phyloP scores from a whole-genome alignment of 2,888 invertebrate genomes.

The Dendrolimus houi region DNA sequence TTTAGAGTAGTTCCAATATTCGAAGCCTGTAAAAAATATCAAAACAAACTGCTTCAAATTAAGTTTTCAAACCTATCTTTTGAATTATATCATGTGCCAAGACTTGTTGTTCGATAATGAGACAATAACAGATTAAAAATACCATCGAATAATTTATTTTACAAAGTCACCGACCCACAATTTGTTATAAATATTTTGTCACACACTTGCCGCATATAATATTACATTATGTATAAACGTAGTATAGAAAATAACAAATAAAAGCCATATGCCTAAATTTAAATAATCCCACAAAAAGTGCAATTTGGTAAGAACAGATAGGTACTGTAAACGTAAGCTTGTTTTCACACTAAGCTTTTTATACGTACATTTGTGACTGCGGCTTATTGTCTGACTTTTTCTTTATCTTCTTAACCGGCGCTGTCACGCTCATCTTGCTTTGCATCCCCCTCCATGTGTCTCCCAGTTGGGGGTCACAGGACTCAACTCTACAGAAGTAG shows the following conservation, averaged over 20 bases:
- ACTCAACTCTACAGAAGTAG: conserved; percentile 86
- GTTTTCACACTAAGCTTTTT: conserved; percentile 28
- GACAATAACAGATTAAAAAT: too few species aligned
- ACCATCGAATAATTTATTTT: conserved; percentile 1
- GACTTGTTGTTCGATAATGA: too few species aligned
- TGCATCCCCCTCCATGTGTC: conserved; percentile 86
- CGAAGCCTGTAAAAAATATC: too few species aligned
- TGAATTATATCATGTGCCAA: too few species aligned
- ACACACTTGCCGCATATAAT: conserved; percentile 4
- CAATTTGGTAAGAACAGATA: background rate
- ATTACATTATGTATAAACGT: conserved; percentile 6
- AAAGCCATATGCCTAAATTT: background rate
- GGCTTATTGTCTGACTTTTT: conserved; percentile 83
- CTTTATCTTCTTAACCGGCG: conserved; percentile 81
- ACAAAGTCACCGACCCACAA: conserved; percentile 2
- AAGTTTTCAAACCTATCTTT: too few species aligned
- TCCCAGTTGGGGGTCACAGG: conserved; percentile 88
- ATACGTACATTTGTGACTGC: conserved; percentile 80
- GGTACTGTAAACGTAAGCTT: conserved; percentile 6
- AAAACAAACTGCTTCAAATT: too few species aligned
- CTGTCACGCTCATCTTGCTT: conserved; percentile 90
- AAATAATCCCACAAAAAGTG: background rate
- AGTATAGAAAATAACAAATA: conserved; percentile 1
- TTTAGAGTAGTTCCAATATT: too few species aligned
- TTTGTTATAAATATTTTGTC: conserved; percentile 10